Base-by-base conservation (phyloP, 1,140 invertebrate genomes). In the Drosophila nikananu region DNA sequence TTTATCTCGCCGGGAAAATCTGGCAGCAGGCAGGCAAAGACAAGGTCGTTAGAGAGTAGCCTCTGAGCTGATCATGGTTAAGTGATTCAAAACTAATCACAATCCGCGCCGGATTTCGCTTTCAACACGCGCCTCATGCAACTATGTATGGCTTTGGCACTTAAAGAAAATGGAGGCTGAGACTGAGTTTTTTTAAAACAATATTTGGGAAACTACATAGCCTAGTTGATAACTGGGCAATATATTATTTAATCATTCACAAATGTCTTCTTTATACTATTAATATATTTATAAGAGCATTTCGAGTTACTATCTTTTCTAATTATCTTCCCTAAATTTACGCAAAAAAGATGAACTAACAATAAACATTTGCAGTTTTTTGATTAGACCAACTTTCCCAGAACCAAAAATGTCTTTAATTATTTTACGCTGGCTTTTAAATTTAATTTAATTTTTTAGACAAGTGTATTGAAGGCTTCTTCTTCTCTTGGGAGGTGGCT, bases 1-100 rank as follows among this genome's bases (percentile, higher is more conserved):
- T 48, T 64, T 65, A 83, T 80, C 42, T 70, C 51, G 51, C 49
- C 58, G 75, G 76, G 60, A 78, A 86, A 84, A 81, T 65, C 77
- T 55, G n/a, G 21, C 64, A 64, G 67, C 41, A 19, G 5, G 41
- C 41, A 19, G 41, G 41, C 68, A 48, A 15, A 49, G 78, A 52
- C 84, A 89, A 90, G 86, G 84, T 89, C 84, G 79, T 82, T 86
- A 72, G 75, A 77, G 65, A 61, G 66, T 79, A 66, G 71, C 87
- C 87, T 65, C 87, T 54, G 54, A 84, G 55, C 62, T 32, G 64
- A 75, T 71, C 52, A 72, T 48, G 67, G 66, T 80, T 70, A 70
- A 83, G 80, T 63, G 71, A 73, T 73, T 73, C 70, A 73, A 73
- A 73, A 73, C 66, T 59, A 72, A 73, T 60, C 66, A 72, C 70